Percentiles rank a stretch among this genome's conserved stretches.
Conservation (phyloP, 2,797 vertebrate genomes). For the Sandelia bainsii region DNA sequence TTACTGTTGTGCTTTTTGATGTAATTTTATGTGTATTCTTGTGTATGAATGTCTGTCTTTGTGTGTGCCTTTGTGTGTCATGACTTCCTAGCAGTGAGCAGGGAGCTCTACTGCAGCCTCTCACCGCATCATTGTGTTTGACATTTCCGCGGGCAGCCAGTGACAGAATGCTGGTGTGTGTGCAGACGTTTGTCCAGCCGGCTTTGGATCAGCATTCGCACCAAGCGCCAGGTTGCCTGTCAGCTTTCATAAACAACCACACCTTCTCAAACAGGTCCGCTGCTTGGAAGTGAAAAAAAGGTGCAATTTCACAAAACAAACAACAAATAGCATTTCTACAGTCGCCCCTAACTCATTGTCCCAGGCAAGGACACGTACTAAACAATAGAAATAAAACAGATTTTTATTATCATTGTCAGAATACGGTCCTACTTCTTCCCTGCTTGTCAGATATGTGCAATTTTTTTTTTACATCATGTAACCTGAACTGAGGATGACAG, state of each 20-base stretch:
- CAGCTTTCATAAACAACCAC: conserved; percentile 67
- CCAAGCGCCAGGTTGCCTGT: conserved; percentile 68
- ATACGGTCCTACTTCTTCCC: background rate
- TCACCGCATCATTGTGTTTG: conserved; percentile 78
- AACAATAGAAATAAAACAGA: conserved; percentile 44
- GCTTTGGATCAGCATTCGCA: conserved; percentile 73
- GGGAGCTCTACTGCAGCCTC: conserved; percentile 58
- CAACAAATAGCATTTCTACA: conserved; percentile 49
- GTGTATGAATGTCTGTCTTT: conserved; percentile 32
- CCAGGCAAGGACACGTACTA: conserved; percentile 54
- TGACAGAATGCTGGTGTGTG: conserved; percentile 64
- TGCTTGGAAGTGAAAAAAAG: conserved; percentile 20
- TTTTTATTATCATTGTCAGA: conserved; percentile 51
- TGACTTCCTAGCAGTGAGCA: conserved; percentile 43
- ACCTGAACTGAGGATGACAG: background rate
- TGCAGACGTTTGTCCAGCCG: conserved; percentile 72
- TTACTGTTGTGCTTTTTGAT: background rate
- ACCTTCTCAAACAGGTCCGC: conserved; percentile 48
- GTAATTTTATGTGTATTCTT: conserved; percentile 7
- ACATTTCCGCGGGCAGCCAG: conserved; percentile 71
- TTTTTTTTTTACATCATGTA: background rate
- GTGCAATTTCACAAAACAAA: conserved; percentile 57
- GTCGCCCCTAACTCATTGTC: conserved; percentile 34
- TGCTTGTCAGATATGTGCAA: conserved; percentile 23
- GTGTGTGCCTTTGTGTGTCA: conserved; percentile 36